Evolutionary conservation across 1,140 invertebrate species (phyloP).

Genomic region (Daktulosphaira vitifoliae): DNA sequence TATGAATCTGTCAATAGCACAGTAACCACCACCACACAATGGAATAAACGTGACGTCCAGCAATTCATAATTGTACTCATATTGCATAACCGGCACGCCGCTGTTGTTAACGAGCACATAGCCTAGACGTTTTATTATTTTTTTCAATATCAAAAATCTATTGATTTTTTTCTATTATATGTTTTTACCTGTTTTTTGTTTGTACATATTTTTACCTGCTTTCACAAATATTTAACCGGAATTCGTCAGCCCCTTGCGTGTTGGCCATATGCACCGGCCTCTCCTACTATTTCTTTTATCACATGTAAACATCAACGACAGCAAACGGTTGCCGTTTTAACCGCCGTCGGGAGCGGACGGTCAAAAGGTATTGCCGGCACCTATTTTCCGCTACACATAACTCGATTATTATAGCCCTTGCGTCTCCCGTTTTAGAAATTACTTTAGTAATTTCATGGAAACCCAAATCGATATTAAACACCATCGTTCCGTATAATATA

Average conservation of each 20-base stretch:
- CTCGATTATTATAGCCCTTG: too few species aligned
- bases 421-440: too few species aligned
- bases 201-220: neutral
- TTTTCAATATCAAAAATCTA: neutral
- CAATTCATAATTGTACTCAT: neutral
- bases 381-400: neutral
- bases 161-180: neutral
- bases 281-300: neutral
- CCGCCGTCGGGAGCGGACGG: neutral
- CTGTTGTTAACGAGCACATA: too few species aligned
- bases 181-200: neutral
- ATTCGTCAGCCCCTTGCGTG: neutral
- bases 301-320: slow-evolving; percentile 8
- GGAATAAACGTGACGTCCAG: neutral
- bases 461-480: too few species aligned
- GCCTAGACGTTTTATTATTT: too few species aligned
- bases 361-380: neutral
- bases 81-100: slow-evolving; percentile 10
- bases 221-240: slow-evolving; percentile 4
- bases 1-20: too few species aligned
- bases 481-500: too few species aligned
- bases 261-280: neutral
- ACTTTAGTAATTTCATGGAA: too few species aligned
- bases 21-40: too few species aligned
- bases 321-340: slow-evolving; percentile 5